Base-by-base conservation (phyloP, 2,888 invertebrate species). In the Gymnosoma rotundatum region DNA sequence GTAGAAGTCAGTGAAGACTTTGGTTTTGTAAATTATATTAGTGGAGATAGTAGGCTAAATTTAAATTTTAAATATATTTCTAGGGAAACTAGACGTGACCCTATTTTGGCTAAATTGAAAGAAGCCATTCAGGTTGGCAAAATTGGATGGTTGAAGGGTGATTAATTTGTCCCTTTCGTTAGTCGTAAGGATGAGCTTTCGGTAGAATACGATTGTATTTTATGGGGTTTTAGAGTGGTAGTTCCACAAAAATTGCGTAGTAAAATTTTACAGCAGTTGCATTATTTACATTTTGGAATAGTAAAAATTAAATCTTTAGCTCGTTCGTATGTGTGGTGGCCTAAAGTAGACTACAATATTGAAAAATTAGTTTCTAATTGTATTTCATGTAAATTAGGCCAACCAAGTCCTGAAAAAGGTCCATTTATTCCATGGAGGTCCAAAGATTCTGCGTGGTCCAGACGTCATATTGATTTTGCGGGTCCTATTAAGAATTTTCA, bases 1-100 rank as follows among this genome's bases (percentile, higher is more conserved):
- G 20, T 32, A 7, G 61, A 61, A 42, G 20, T 0, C 2, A 42
- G 14, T 20, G 20, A 61, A 20, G 61, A 61, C 42, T 42, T 42
- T 7, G 61, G 42, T 42, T 61, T 61, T 42, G 7, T 58, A 56
- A 56, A 56, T 25, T 56, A 56, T 56, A 56, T 56, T 56, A 5
- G 5, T 16, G 14, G 3, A 0, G 6, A 56, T 56, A 25, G 21
- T 9, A 56, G 3, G 14, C 7, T 56, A 21, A 56, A 56, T 20
- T 20, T 56, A 1, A 50, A 50, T 50, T 50, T 50, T 50, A 50
- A 50, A 50, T n/a, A 50, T 50, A n/a, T 50, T 4, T 1, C 54
- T 4, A 56, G 25, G 54, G 54, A 25, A 25, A 56, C 54, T 4
- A 10, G 20, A 4, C 25, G 54, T 14, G 54, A 56, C 16, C 54